Evolutionary conservation across 2,113 vertebrate species (phyloP), one percentile per base, ranked within the genome.

Genomic region (Chamaea fasciata): DNA sequence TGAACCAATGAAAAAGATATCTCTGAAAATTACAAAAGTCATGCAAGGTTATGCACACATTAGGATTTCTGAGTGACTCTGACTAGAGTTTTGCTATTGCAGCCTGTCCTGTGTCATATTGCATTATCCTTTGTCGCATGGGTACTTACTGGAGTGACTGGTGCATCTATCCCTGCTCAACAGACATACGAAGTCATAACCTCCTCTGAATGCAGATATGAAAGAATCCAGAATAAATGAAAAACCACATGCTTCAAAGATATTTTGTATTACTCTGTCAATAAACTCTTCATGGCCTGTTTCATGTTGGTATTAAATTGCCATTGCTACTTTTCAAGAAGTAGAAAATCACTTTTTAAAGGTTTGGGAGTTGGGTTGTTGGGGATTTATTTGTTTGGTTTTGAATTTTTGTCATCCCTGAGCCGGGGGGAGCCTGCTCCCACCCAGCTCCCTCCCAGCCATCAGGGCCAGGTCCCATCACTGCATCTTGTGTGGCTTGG

Each of bases 401-500:
- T 78, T 24, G 5, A 0, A 1, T 49, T 69, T 33, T 19, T 17
- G 9, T 26, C 20, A 63, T 30, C 5, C 31, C 13, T 4, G 2
- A 67, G 56, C 15, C 20, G 33, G 13, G 4, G 4, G 8, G 7
- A 52, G 9, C 7, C 35, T 2, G 0, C 4, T 86, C 21, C n/a
- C 26, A 62, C n/a, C 37, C 62, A 86, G 13, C 17, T 53, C 10
- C 18, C 13, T 62, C 14, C 24, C 52, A 62, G 9, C 3, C 14
- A 13, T n/a, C 17, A 42, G 39, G 5, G 15, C 19, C 16, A 6
- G 16, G 19, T 9, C 16, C 22, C 13, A 23, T 7, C 23, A 8
- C 4, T 56, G 12, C 12, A 27, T 7, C 28, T 67, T 0, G 0
- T 3, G 10, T 10, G 15, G 3, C 11, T 59, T 31, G 14, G 8